Base-by-base conservation (phyloP, 2,113 vertebrate genomes). In the Ivindomyrus marchei region DNA sequence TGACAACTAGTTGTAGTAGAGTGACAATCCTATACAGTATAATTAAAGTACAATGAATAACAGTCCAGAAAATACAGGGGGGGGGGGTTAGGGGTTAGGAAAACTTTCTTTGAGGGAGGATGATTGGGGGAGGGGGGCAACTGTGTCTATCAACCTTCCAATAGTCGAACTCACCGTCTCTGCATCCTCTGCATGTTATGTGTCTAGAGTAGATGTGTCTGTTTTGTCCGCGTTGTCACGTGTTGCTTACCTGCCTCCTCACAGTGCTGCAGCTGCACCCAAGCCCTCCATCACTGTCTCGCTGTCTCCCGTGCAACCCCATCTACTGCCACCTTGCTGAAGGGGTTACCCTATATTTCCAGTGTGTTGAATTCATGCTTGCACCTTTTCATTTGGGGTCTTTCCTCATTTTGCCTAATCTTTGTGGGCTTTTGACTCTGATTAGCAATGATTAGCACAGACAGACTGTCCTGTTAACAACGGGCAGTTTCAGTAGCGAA, bases 341-440 rank as follows among this genome's bases (percentile, higher is more conserved):
- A 89, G 88, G 49, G 17, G 52, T 52, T 13, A 49, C 45, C n/a
- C 58, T 66, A 50, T 50, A 27, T 17, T 2, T 42, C 58, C 42
- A 31, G 3, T 62, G 24, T 74, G 45, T 21, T 74, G n/a, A 47
- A 74, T 77, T 89, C 27, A 31, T 31, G 58, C 58, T 19, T 17
- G 19, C n/a, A 24, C 45, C 47, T 47, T 49, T 49, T 70, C 42
- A 31, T 62, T 45, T 24, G 88, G 45, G 45, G 10, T 27, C 58
- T 46, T 15, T 13, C 24, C 27, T 89, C 13, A 47, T 80, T 80
- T 46, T 10, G 50, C n/a, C 45, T 19, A 47, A 47, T 36, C 10
- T 27, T n/a, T 50, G 66, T 80, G 27, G 66, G 58, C 66, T 50
- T 50, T 89, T 80, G 62, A 77, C 88, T 88, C 42, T 74, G 88